Evolutionary conservation across 2,888 invertebrate species (phyloP), one percentile per base, ranked within the genome.

Genomic region (Abrostola triplasia): DNA sequence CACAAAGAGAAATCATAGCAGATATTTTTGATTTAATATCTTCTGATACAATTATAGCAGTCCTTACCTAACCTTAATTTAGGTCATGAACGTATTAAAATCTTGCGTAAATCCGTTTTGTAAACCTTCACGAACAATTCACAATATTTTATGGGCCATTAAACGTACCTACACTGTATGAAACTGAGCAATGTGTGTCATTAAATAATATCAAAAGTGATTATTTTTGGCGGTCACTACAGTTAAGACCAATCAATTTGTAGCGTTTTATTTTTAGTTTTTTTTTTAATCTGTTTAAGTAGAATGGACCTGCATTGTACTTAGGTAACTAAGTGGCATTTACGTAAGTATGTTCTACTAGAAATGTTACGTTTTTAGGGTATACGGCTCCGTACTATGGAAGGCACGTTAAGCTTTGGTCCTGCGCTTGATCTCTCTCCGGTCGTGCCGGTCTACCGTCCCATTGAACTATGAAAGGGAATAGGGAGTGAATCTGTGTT

Each of bases 31-130:
- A 12, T 11, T 42, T 47, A 9, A 40, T 40, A 47, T 44, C 13
- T 44, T 47, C 52, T 55, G 59, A 66, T 67, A 66, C 67, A 70
- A 64, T 59, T 64, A 73, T 55, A 79, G 67, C 58, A 58, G 65
- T 47, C 24, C 44, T 47, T 66, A 73, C 75, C 58, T 66, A 67
- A 70, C 78, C 66, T 71, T 67, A 70, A 90, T 88, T 87, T 73
- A 75, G 92, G 92, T 91, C 92, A 92, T 79, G 88, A 87, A 82
- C 85, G 81, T 79, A 82, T 87, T 87, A 79, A 85, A 89, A 86
- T 82, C 83, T 84, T 85, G 82, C 83, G 84, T 82, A 79, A 87
- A 88, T 86, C 84, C 74, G 73, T 79, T 77, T 79, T 78, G 73
- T 83, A 81, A 80, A 80, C 77, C 76, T 80, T 70, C 76, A 66